Percentiles rank a stretch among this genome's conserved stretches.
These are phyloP conservation scores for Sebastes vulpes DNA, from an alignment of 2,797 vertebrate species.

Conservation along the genomic window DNA sequence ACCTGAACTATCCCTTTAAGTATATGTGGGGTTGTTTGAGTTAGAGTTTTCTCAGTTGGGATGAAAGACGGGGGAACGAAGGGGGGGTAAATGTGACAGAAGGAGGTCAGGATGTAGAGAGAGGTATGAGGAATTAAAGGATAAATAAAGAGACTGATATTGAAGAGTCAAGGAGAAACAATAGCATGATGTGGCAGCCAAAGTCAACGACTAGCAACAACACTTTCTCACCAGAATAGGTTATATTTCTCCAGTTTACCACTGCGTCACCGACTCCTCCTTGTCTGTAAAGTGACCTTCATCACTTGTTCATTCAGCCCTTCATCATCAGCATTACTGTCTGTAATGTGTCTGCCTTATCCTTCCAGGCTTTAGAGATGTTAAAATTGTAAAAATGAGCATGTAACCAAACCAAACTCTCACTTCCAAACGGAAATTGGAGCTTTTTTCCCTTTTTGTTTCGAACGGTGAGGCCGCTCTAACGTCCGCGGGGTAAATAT, in stretches of 20 bases:
- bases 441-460: conserved; percentile 12
- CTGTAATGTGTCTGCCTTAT: background rate
- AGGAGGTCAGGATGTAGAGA: background rate
- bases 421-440: background rate
- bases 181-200: background rate
- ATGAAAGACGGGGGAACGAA: background rate
- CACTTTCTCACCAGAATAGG: background rate
- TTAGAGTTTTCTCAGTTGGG: background rate
- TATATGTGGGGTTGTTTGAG: background rate
- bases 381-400: background rate
- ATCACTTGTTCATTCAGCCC: background rate
- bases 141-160: background rate
- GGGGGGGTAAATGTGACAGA: background rate
- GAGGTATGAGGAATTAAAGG: background rate
- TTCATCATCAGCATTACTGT: background rate
- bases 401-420: background rate
- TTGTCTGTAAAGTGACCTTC: conserved; percentile 8
- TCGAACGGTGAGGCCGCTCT: conserved; percentile 3
- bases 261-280: background rate
- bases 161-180: background rate
- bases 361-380: background rate
- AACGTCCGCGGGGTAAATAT: conserved; percentile 62
- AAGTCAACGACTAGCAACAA: background rate
- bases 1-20: no score
- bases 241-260: background rate